Evolutionary conservation across 2,797 vertebrate genomes (phyloP).

Genomic region (Alfaro cultratus): DNA sequence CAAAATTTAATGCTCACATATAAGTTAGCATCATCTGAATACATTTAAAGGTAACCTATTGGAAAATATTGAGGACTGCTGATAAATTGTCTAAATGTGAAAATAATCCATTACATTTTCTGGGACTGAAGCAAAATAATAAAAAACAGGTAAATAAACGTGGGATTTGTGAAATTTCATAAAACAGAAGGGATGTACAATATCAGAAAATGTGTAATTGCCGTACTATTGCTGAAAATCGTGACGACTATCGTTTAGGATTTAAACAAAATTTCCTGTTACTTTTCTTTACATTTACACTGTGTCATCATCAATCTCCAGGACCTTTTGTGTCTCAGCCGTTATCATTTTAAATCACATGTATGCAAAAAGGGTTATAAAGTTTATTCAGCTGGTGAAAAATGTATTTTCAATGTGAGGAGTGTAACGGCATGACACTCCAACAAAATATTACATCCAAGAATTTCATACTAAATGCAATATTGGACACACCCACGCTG

Average conservation of each 20-base stretch:
- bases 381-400: neutral
- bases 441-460: neutral
- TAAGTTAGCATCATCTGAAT: neutral
- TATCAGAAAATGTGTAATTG: neutral
- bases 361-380: neutral
- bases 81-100: neutral
- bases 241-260: neutral
- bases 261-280: neutral
- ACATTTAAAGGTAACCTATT: neutral
- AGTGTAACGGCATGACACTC: neutral
- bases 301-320: neutral
- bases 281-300: neutral
- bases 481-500: neutral
- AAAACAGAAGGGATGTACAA: neutral
- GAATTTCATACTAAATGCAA: neutral
- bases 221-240: neutral
- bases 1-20: neutral
- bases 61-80: neutral
- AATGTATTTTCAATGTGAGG: neutral
- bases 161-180: neutral
- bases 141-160: neutral
- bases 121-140: neutral
- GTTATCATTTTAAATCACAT: neutral
- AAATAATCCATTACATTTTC: neutral
- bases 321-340: neutral